Conservation (phyloP, 2,888 invertebrate species). For the Brenthis daphne region DNA sequence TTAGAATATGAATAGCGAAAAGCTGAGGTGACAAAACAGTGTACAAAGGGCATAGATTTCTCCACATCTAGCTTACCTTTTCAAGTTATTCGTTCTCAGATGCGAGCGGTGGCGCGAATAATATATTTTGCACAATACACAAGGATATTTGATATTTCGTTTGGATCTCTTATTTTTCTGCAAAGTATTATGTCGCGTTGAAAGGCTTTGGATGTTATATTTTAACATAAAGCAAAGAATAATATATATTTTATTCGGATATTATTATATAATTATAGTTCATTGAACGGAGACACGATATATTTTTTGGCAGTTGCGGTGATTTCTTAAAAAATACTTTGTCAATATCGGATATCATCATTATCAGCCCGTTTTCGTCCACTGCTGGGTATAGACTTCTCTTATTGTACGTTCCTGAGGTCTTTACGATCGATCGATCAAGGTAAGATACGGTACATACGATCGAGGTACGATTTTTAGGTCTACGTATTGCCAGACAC, state of each 20-base stretch:
- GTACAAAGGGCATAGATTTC: conserved; percentile 14
- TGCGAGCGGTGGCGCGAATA: conserved; percentile 21
- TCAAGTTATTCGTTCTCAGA: conserved; percentile 11
- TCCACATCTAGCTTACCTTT: conserved; percentile 19
- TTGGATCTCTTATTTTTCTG: conserved; percentile 12
- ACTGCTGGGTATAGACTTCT: no score
- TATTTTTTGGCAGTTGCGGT: no score
- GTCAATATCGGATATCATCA: no score
- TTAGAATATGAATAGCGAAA: conserved; percentile 5
- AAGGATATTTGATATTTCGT: conserved; percentile 18
- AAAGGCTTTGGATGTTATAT: conserved; percentile 7
- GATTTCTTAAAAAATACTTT: no score
- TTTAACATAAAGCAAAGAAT: conserved; percentile 2
- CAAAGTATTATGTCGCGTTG: conserved; percentile 6
- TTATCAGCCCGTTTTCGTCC: no score
- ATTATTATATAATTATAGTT: neutral
- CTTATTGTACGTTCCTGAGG: no score
- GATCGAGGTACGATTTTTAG: no score
- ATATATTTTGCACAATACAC: conserved; percentile 10
- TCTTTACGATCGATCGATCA: no score
- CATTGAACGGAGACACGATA: no score
- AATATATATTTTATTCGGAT: neutral
- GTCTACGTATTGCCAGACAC: no score
- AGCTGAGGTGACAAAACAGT: conserved; percentile 18
- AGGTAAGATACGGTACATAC: no score